Evolutionary conservation across 2,797 vertebrate species (phyloP).

Genomic region (Cetoscarus ocellatus): DNA sequence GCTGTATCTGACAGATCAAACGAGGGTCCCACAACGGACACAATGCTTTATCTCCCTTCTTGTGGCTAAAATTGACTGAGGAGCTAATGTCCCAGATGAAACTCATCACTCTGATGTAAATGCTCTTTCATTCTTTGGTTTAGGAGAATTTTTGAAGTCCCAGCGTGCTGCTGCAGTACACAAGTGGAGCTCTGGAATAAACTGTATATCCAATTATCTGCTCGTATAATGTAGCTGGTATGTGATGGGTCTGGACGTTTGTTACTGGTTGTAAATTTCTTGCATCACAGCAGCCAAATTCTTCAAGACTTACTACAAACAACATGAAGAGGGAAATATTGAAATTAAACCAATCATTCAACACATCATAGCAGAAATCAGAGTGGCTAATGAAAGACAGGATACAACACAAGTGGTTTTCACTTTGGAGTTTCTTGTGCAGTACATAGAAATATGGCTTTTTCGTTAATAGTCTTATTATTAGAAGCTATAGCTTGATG

Average conservation of each 20-base stretch:
- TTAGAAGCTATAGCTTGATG: slow-evolving; percentile 53
- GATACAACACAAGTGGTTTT: slow-evolving; percentile 17
- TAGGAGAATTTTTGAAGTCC: slow-evolving; percentile 40
- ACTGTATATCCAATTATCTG: slow-evolving; percentile 30
- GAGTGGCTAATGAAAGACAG: slow-evolving; percentile 33
- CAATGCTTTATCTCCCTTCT: slow-evolving; percentile 58
- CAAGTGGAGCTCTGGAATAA: slow-evolving; percentile 38
- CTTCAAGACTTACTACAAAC: slow-evolving; percentile 27
- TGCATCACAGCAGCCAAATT: slow-evolving; percentile 23
- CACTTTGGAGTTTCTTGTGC: slow-evolving; percentile 27
- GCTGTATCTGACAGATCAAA: slow-evolving; percentile 63
- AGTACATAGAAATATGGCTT: slow-evolving; percentile 58
- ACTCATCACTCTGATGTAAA: slow-evolving; percentile 55
- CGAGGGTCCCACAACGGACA: slow-evolving; percentile 32
- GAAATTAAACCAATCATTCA: slow-evolving; percentile 25
- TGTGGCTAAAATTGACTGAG: slow-evolving; percentile 39
- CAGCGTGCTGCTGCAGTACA: slow-evolving; percentile 22
- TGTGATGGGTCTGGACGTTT: slow-evolving; percentile 32
- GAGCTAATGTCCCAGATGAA: slow-evolving; percentile 54
- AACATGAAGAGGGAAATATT: slow-evolving; percentile 6
- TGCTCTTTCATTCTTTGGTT: slow-evolving; percentile 61
- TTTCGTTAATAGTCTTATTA: slow-evolving; percentile 47
- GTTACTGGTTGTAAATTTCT: slow-evolving; percentile 43
- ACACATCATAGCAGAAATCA: slow-evolving; percentile 10
- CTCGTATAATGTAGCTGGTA: slow-evolving; percentile 28